phyloP scores from a whole-genome alignment of 2,113 vertebrate species.

The Aptenodytes patagonicus region DNA sequence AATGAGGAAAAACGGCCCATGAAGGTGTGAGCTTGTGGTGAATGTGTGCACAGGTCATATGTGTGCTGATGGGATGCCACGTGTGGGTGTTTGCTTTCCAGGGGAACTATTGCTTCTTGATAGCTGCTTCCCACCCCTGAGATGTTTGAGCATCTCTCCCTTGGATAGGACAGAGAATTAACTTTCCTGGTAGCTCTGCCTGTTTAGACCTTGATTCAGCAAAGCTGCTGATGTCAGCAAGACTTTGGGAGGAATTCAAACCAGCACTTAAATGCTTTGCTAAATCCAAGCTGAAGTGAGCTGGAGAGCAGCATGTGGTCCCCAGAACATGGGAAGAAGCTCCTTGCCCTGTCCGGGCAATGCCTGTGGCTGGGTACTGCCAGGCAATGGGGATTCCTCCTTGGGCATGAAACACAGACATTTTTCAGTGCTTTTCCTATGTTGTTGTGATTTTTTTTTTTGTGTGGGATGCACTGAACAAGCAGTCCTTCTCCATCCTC shows the following conservation, averaged over 20 bases:
- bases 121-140: not conserved
- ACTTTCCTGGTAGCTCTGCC: not conserved
- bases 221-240: conserved; percentile 20
- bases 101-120: not conserved
- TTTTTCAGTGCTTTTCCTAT: not conserved
- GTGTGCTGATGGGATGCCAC: not conserved
- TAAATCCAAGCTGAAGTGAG: not conserved
- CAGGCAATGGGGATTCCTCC: not conserved
- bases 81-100: not conserved
- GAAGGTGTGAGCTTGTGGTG: not conserved
- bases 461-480: not conserved
- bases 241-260: not conserved
- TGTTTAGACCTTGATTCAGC: not conserved
- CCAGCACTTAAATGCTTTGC: not conserved
- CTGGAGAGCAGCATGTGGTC: not conserved
- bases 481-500: not conserved
- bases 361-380: not conserved
- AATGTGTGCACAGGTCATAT: not conserved
- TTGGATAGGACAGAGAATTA: not conserved
- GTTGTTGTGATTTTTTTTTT: not conserved
- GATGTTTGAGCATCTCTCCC: not conserved
- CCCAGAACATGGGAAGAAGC: not conserved
- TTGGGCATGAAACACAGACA: not conserved
- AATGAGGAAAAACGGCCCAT: conserved; percentile 43
- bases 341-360: not conserved